Conservation (phyloP, 2,113 vertebrate genomes). For the Notarius lentiginosus region DNA sequence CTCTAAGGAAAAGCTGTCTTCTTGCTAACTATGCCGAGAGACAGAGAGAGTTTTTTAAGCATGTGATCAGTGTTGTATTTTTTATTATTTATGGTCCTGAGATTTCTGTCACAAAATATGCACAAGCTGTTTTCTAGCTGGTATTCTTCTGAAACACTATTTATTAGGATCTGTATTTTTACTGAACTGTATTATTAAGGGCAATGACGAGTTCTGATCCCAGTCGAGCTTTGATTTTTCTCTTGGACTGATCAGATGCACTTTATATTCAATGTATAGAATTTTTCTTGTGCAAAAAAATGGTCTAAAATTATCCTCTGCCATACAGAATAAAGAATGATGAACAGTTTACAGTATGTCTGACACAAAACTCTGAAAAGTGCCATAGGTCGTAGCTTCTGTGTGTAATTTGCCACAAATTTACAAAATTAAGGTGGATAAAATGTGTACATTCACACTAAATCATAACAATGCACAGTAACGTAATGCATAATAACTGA, state of each 20-base stretch:
- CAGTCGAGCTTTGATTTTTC: neutral
- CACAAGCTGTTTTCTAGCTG: neutral
- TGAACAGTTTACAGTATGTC: neutral
- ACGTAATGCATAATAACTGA: neutral
- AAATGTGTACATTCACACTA: neutral
- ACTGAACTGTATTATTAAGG: neutral
- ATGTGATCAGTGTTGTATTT: neutral
- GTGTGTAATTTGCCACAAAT: neutral
- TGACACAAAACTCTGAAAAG: neutral
- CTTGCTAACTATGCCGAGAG: neutral
- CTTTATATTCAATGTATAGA: neutral
- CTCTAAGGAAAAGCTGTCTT: neutral
- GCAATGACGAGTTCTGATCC: neutral
- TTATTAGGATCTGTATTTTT: slow-evolving; percentile 4
- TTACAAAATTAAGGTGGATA: neutral
- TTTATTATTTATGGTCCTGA: slow-evolving; percentile 8
- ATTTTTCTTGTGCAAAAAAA: neutral
- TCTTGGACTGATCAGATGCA: neutral
- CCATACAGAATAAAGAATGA: slow-evolving; percentile 27
- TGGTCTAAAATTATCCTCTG: neutral
- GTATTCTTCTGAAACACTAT: slow-evolving; percentile 3
- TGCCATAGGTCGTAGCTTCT: neutral
- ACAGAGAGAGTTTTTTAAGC: neutral
- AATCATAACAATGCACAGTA: neutral
- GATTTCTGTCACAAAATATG: neutral